Conservation (phyloP, 2,888 invertebrate genomes). For the Anticlea derivata region DNA sequence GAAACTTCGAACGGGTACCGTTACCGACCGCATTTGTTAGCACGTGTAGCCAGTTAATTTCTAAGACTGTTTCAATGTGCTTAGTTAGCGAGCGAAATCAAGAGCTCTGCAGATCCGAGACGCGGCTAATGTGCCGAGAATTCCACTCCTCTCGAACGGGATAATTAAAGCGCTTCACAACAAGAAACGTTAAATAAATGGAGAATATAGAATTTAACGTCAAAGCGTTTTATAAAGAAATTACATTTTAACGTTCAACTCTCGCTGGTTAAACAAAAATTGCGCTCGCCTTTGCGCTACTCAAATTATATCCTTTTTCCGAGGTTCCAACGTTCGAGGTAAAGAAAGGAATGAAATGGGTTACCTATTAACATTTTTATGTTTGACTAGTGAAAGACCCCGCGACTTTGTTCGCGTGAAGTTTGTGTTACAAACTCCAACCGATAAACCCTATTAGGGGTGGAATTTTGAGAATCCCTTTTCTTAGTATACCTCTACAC, state of each 20-base stretch:
- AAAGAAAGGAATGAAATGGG: slow-evolving; percentile 36
- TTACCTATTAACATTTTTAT: slow-evolving; percentile 37
- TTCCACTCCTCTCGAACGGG: slow-evolving; percentile 17
- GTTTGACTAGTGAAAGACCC: not conserved
- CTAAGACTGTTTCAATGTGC: slow-evolving; percentile 27
- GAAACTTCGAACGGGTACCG: slow-evolving; percentile 29
- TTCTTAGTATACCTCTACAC: too few relatives aligned
- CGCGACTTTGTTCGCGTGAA: too few relatives aligned
- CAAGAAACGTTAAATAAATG: slow-evolving; percentile 33
- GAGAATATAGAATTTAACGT: slow-evolving; percentile 26
- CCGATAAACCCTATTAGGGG: too few relatives aligned
- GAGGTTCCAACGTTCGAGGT: slow-evolving; percentile 33
- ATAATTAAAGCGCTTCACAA: slow-evolving; percentile 33
- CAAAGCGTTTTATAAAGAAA: slow-evolving; percentile 29
- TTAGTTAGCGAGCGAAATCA: slow-evolving; percentile 35
- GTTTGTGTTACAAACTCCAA: too few relatives aligned
- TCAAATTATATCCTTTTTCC: slow-evolving; percentile 41
- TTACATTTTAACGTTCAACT: slow-evolving; percentile 29
- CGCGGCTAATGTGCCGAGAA: slow-evolving; percentile 21
- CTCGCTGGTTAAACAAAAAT: slow-evolving; percentile 32
- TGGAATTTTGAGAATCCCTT: too few relatives aligned
- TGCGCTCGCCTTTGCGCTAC: slow-evolving; percentile 37
- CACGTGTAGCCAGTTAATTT: slow-evolving; percentile 35
- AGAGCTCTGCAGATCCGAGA: slow-evolving; percentile 25
- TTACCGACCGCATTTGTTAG: slow-evolving; percentile 30